A percentile compares a stretch with the other conserved stretches of the same genome.
Evolutionary conservation across 1,140 invertebrate species (phyloP).

Genomic region (Drosophila kikkawai): DNA sequence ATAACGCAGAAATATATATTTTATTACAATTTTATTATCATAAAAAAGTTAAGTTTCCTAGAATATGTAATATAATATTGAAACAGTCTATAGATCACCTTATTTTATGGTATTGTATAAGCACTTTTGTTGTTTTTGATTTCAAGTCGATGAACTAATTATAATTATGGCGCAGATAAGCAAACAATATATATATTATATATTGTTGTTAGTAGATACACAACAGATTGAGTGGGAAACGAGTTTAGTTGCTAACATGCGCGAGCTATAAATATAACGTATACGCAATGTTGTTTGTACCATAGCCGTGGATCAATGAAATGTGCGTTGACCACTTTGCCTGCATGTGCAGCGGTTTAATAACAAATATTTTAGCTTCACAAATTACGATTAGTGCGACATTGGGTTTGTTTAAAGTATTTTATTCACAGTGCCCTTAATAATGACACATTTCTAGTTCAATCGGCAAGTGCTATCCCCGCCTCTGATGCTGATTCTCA

Average conservation of each 20-base stretch:
- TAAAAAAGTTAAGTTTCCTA: not conserved
- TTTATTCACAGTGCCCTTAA: constrained; percentile 11
- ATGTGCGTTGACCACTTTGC: not conserved
- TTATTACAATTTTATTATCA: not conserved
- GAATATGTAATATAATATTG: not conserved
- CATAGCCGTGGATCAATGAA: not conserved
- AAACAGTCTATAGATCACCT: not conserved
- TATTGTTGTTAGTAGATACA: not conserved
- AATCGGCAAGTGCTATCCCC: constrained; percentile 21
- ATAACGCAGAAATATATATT: not conserved
- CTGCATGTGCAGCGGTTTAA: constrained; percentile 8
- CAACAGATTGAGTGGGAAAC: constrained; percentile 1
- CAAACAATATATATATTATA: too few relatives aligned
- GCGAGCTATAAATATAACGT: constrained; percentile 33
- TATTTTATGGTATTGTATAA: not conserved
- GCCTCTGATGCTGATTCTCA: constrained; percentile 29
- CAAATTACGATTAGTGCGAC: constrained; percentile 19
- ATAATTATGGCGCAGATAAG: constrained; percentile 10
- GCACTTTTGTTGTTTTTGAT: not conserved
- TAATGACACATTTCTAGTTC: not conserved
- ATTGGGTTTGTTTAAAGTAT: not conserved
- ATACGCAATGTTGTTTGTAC: constrained; percentile 28
- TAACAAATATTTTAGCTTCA: constrained; percentile 25
- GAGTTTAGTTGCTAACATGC: constrained; percentile 8
- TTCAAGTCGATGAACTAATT: constrained; percentile 7